Percentiles rank a stretch among this genome's conserved stretches.
These are phyloP conservation scores for Eudyptes chrysolophus DNA, from an alignment of 2,113 vertebrate species.

Conservation along the genomic window DNA sequence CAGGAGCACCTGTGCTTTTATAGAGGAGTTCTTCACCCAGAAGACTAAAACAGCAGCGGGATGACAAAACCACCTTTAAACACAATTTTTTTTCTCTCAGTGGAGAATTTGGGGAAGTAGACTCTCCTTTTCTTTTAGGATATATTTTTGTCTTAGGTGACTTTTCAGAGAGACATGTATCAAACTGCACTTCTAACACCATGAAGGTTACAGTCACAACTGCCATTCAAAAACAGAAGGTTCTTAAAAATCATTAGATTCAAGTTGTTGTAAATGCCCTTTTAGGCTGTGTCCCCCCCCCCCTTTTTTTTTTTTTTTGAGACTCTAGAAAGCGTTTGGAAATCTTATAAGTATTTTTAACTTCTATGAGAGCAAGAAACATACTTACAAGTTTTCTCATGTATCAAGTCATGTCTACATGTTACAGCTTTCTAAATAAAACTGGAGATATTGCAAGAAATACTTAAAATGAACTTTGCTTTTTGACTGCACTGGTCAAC, in stretches of 20 bases:
- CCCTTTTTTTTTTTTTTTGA: background rate
- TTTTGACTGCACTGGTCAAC: background rate
- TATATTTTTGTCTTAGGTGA: background rate
- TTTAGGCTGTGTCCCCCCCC: background rate
- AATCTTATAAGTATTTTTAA: background rate
- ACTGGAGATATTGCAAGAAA: background rate
- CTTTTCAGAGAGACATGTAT: background rate
- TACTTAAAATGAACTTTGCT: background rate
- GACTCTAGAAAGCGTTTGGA: background rate
- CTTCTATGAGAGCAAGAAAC: background rate
- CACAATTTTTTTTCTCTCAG: background rate
- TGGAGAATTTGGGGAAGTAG: background rate
- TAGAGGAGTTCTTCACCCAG: background rate
- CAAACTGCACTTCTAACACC: background rate
- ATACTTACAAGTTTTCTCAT: background rate
- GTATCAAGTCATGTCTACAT: accelerated
- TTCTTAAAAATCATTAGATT: background rate
- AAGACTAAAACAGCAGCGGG: background rate
- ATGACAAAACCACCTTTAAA: background rate
- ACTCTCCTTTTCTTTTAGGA: background rate
- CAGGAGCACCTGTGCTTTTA: background rate
- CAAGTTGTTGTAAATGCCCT: background rate
- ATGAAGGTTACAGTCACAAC: background rate
- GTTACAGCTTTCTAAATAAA: background rate
- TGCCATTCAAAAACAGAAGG: background rate